phyloP scores from a whole-genome alignment of 2,888 invertebrate species.

The Drosophila neutralis region DNA sequence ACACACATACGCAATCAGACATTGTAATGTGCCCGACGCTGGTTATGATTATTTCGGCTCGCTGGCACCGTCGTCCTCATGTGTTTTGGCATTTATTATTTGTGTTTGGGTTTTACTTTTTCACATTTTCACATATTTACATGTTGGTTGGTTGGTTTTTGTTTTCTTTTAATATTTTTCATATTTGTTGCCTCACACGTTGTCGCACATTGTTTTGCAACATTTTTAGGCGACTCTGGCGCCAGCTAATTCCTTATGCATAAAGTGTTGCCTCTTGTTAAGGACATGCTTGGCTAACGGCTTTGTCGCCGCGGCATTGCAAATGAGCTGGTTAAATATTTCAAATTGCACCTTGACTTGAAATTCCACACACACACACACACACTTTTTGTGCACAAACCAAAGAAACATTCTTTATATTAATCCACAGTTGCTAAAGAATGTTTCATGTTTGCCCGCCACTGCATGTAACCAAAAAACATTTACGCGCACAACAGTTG shows the following conservation, averaged over 20 bases:
- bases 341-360: conserved; percentile 16
- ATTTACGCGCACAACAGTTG: conserved; percentile 36
- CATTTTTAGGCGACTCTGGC: conserved; percentile 37
- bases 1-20: conserved; percentile 29
- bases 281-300: conserved; percentile 19
- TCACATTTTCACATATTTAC: conserved; percentile 20
- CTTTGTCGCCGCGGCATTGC: conserved; percentile 54
- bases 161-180: conserved; percentile 1
- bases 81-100: conserved; percentile 52
- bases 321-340: conserved; percentile 49
- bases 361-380: conserved; percentile 12
- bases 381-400: conserved; percentile 15
- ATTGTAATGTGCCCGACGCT: conserved; percentile 58
- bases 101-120: conserved; percentile 31
- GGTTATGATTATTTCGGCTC: conserved; percentile 78
- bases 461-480: conserved; percentile 38
- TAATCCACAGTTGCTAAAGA: conserved; percentile 75
- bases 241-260: conserved; percentile 67
- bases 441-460: conserved; percentile 50
- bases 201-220: conserved; percentile 46
- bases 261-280: conserved; percentile 38
- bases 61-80: conserved; percentile 25
- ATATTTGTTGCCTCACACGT: conserved; percentile 27
- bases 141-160: background rate
- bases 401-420: conserved; percentile 64